These are phyloP conservation scores for Psittacula echo DNA, from an alignment of 2,797 vertebrate genomes.

Conservation along the genomic window DNA sequence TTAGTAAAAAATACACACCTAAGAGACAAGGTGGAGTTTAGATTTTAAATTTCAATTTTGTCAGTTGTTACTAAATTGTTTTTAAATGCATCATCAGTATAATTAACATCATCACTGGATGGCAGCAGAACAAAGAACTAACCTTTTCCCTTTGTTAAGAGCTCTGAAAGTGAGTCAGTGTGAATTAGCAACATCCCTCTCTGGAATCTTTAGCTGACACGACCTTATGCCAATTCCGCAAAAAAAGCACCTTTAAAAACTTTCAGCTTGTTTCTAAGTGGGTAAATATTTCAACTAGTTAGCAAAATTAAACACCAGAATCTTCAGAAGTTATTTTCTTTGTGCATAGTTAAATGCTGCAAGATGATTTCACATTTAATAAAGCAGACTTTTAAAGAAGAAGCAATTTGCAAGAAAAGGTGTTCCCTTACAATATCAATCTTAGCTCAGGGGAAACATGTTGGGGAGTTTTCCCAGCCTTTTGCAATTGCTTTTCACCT, in stretches of 20 bases:
- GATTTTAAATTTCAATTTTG: conserved; percentile 3
- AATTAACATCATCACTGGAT: conserved; percentile 18
- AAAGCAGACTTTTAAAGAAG: conserved; percentile 72
- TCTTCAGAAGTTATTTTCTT: conserved; percentile 59
- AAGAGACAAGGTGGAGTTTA: conserved; percentile 56
- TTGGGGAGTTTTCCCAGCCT: background rate
- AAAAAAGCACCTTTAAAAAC: conserved; percentile 60
- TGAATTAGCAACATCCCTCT: conserved; percentile 67
- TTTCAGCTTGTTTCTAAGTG: conserved; percentile 54
- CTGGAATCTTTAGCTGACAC: conserved; percentile 34
- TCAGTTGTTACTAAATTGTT: conserved; percentile 58
- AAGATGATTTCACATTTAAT: conserved; percentile 73
- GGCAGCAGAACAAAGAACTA: conserved; percentile 36
- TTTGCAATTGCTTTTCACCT: conserved; percentile 67
- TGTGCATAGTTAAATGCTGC: conserved; percentile 73
- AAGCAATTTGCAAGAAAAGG: conserved; percentile 68
- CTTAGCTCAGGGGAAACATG: conserved; percentile 43
- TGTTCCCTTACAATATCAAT: conserved; percentile 54
- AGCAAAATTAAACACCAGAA: conserved; percentile 77
- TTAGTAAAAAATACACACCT: conserved; percentile 65
- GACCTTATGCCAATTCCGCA: conserved; percentile 29
- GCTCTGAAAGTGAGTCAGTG: conserved; percentile 64
- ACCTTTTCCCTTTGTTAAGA: conserved; percentile 66
- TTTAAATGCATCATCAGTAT: conserved; percentile 24
- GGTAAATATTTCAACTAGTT: conserved; percentile 71